Evolutionary conservation across 2,888 invertebrate species (phyloP).

Genomic region (Ornithoptera priamus): DNA sequence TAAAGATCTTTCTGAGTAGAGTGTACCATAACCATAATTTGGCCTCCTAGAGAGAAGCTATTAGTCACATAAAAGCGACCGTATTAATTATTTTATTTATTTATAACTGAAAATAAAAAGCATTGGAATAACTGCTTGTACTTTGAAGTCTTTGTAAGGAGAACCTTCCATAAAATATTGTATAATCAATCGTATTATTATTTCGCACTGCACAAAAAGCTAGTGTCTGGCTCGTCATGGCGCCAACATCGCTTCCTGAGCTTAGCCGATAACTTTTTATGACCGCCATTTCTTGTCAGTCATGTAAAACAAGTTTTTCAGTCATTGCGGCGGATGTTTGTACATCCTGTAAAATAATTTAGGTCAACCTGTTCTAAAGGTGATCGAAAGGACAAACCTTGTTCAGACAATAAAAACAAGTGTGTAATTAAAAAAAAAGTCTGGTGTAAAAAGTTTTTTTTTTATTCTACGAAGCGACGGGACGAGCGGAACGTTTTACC

Average conservation of each 20-base stretch:
- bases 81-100: not conserved
- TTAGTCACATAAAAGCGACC: not conserved
- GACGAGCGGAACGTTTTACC: too few relatives aligned
- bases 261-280: constrained; percentile 42
- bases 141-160: not conserved
- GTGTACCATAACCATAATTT: not conserved
- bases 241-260: constrained; percentile 41
- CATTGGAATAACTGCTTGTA: not conserved
- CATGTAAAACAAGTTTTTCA: constrained; percentile 38
- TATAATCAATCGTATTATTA: not conserved
- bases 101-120: not conserved
- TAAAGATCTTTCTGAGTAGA: too few relatives aligned
- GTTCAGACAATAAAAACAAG: not conserved
- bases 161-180: not conserved
- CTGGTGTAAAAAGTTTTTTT: not conserved
- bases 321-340: constrained; percentile 20
- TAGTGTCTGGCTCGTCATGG: constrained; percentile 29
- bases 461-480: too few relatives aligned
- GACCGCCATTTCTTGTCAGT: constrained; percentile 38
- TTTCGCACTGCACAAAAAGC: constrained; percentile 21
- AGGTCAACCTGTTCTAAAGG: not conserved
- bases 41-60: not conserved
- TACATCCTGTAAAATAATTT: constrained; percentile 1
- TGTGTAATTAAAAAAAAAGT: not conserved
- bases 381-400: constrained; percentile 4